Evolutionary conservation across 2,113 vertebrate species (phyloP), one percentile per base, ranked within the genome.

Genomic region (Brachyhypopomus occidentalis): DNA sequence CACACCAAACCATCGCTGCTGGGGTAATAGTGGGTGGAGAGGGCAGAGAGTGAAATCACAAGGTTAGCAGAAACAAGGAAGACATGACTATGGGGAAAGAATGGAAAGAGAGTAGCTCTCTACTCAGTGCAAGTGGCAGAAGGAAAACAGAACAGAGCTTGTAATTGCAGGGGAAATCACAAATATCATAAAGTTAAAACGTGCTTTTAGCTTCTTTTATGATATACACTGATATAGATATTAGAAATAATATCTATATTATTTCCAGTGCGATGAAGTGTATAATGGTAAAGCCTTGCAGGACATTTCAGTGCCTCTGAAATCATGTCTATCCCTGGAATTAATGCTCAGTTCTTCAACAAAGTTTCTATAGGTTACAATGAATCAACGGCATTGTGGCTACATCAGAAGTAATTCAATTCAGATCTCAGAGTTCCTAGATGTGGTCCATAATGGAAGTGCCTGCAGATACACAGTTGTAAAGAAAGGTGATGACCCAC

Each of bases 1-100:
- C 96, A 38, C 96, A 97, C 95, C 95, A 96, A 22, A 95, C 92
- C 91, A 97, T 91, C 48, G 90, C 96, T 83, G 86, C 90, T 81
- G 91, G 87, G 0, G 88, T 86, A 59, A 22, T 1, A 22, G 90
- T 86, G 77, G 55, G 5, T 23, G 70, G 55, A n/a, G 56, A 2
- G 17, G n/a, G 20, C 77, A 67, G 36, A 77, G 19, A 71, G 74
- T 38, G 25, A 71, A 71, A 71, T 14, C 38, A 81, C 41, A 81
- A 17, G 12, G 80, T 55, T 27, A 75, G 23, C 3, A 58, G n/a
- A 55, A 63, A 30, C 2, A 59, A 73, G 48, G 22, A 22, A 20
- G 73, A 56, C 36, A 56, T 34, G 5, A 60, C 17, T 30, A 60
- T 14, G 7, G 16, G 6, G 12, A 62, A 30, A 64, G 72, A 38